phyloP scores from a whole-genome alignment of 1,140 invertebrate genomes.

The Camponotus pennsylvanicus region DNA sequence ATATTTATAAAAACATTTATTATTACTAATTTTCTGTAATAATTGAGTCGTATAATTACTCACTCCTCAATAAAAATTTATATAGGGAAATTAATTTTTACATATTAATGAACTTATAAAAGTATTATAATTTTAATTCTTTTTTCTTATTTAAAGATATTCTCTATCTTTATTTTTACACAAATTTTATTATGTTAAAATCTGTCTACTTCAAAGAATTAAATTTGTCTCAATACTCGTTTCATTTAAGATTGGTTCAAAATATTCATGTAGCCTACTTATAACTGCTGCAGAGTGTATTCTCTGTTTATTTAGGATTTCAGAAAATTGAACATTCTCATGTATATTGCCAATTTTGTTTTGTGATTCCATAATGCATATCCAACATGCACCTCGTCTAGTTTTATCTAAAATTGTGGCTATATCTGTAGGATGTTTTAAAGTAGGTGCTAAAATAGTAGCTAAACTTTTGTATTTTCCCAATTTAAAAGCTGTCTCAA shows the following conservation, averaged over 20 bases:
- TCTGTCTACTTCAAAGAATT: slow-evolving; percentile 6
- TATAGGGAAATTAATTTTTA: slow-evolving; percentile 44
- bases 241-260: slow-evolving; percentile 74
- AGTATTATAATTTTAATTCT: neutral
- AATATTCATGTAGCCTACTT: slow-evolving; percentile 73
- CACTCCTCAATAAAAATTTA: slow-evolving; percentile 60
- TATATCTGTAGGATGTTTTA: slow-evolving; percentile 76
- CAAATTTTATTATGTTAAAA: neutral
- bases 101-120: neutral
- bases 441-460: slow-evolving; percentile 55
- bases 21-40: slow-evolving; percentile 52
- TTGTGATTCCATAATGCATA: slow-evolving; percentile 73
- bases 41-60: slow-evolving; percentile 30
- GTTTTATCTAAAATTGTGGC: slow-evolving; percentile 75
- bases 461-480: slow-evolving; percentile 84
- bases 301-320: slow-evolving; percentile 75
- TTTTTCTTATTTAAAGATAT: neutral
- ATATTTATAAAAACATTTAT: slow-evolving; percentile 92
- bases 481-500: slow-evolving; percentile 85
- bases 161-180: too few species aligned
- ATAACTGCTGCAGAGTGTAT: slow-evolving; percentile 70
- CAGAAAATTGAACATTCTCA: slow-evolving; percentile 66
- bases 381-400: slow-evolving; percentile 79
- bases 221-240: slow-evolving; percentile 56
- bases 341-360: slow-evolving; percentile 7